Evolutionary conservation across 2,888 invertebrate species (phyloP), one percentile per base, ranked within the genome.

Genomic region (Caenorhabditis sp.): DNA sequence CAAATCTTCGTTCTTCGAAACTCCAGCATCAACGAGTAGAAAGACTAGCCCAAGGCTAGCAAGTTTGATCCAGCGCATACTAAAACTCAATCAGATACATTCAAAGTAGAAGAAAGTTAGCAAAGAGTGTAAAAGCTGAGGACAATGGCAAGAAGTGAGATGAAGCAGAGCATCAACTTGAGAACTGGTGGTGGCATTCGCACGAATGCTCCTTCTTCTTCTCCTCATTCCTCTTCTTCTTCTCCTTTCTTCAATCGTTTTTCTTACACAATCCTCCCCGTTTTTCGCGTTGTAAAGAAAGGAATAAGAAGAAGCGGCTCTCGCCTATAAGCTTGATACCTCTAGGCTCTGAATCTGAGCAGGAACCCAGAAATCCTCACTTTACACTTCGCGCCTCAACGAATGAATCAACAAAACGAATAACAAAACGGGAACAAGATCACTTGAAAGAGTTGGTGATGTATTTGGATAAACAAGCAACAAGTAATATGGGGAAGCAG

Each of bases 1-100:
- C 62, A 84, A 73, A 26, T 84, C 84, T 48, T 83, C 83, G 41
- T 78, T 79, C 45, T 83, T 84, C 37, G 80, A 74, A 52, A 71
- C 62, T 20, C 73, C 65, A 4, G 78, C 80, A 43, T 27, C 32
- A 3, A 27, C 66, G 15, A 52, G 27, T 11, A n/a, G 52, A 15
- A 71, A 24, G n/a, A 74, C 56, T 59, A 77, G 70, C 72, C 41
- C 43, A 17, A 77, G 27, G 58, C 62, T 53, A 58, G 58, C 66
- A 50, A 75, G 61, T 41, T 56, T 70, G 46, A 72, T 43, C 79
- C 79, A 77, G 77, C 73, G 68, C 76, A 79, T 78, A 55, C 68
- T 70, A 48, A 65, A 74, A 68, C 1, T 24, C 27, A 17, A n/a
- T n/a, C n/a, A n/a, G n/a, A n/a, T n/a, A n/a, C n/a, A n/a, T n/a